A percentile compares a stretch with the other conserved stretches of the same genome.
Conservation (phyloP, 2,888 invertebrate genomes). For the Pseudococcus viburni region DNA sequence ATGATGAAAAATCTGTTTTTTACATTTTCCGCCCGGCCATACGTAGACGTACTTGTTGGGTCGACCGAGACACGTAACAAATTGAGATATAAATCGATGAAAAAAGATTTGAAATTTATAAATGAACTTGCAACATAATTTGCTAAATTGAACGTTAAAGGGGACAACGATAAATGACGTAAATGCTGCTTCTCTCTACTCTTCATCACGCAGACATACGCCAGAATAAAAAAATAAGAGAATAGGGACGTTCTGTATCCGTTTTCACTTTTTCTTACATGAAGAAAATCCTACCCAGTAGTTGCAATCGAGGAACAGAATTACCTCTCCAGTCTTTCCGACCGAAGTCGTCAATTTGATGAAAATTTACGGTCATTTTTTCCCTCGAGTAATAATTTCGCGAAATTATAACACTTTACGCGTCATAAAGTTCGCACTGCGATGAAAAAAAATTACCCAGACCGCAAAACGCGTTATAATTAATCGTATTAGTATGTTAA, state of each 20-base stretch:
- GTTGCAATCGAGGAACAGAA: neutral
- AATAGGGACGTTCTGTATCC: neutral
- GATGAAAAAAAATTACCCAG: slow-evolving; percentile 1
- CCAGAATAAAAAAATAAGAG: neutral
- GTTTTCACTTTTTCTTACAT: neutral
- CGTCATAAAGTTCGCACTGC: slow-evolving; percentile 51
- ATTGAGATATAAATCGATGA: slow-evolving; percentile 42
- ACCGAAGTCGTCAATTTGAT: neutral
- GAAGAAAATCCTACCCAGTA: too few species aligned
- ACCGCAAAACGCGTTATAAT: slow-evolving; percentile 63
- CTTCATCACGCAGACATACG: neutral
- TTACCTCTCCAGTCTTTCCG: neutral
- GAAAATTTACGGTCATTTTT: slow-evolving; percentile 2
- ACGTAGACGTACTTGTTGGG: neutral
- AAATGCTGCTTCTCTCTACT: neutral
- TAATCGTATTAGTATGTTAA: slow-evolving; percentile 66
- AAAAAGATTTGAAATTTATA: slow-evolving; percentile 46
- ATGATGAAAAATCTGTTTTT: slow-evolving; percentile 55
- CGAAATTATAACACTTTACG: slow-evolving; percentile 49
- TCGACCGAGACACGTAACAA: slow-evolving; percentile 25
- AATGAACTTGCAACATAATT: slow-evolving; percentile 54
- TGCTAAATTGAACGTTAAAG: slow-evolving; percentile 53
- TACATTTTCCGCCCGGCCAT: slow-evolving; percentile 12
- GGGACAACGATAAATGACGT: slow-evolving; percentile 21
- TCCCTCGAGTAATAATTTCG: neutral